Evolutionary conservation across 2,888 invertebrate genomes (phyloP).

Genomic region (Brachypalpus laphriformis): DNA sequence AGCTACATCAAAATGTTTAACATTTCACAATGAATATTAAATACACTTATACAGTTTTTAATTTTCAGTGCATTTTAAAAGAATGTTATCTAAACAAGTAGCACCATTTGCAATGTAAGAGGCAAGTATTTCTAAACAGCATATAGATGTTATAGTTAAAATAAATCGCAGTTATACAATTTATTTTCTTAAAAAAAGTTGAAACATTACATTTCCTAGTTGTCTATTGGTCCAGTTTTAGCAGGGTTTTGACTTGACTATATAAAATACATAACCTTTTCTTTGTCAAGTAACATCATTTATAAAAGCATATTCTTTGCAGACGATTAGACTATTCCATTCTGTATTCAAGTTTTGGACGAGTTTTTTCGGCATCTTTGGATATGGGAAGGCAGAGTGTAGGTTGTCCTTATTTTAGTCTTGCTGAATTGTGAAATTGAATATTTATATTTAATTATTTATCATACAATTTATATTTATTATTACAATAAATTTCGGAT

Average conservation of each 20-base stretch:
- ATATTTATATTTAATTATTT: slow-evolving; percentile 21
- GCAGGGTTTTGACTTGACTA: slow-evolving; percentile 7
- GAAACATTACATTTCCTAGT: slow-evolving; percentile 34
- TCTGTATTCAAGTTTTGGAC: slow-evolving; percentile 8
- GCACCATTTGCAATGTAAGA: slow-evolving; percentile 59
- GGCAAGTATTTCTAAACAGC: slow-evolving; percentile 25
- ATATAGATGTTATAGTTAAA: slow-evolving; percentile 9
- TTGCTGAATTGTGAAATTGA: slow-evolving; percentile 54
- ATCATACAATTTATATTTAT: too few relatives aligned
- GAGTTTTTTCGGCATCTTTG: slow-evolving; percentile 31
- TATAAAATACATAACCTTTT: not conserved
- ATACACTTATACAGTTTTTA: not conserved
- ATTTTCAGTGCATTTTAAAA: slow-evolving; percentile 44
- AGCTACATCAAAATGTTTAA: slow-evolving; percentile 29
- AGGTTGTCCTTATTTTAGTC: slow-evolving; percentile 54
- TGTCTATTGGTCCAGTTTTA: slow-evolving; percentile 69
- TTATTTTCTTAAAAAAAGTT: not conserved
- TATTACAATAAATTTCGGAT: too few relatives aligned
- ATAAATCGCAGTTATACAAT: not conserved
- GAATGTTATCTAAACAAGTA: slow-evolving; percentile 40
- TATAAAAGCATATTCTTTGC: not conserved
- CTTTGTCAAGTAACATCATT: not conserved
- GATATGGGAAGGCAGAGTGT: slow-evolving; percentile 41
- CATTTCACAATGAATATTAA: slow-evolving; percentile 16
- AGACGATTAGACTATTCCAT: not conserved